Evolutionary conservation across 2,888 invertebrate genomes (phyloP).

Genomic region (Zaprionus bogoriensis): DNA sequence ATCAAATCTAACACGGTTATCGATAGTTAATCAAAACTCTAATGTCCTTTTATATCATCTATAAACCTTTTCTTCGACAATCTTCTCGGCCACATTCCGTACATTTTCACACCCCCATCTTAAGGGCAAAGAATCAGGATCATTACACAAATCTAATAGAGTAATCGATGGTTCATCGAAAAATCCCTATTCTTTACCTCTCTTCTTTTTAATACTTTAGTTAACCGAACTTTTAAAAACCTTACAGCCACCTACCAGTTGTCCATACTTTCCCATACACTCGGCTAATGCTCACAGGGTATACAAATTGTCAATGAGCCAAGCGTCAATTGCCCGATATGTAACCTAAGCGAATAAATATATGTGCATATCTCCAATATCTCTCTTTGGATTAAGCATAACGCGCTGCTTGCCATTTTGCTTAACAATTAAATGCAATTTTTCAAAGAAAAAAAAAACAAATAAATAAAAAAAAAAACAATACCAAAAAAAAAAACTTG

Average conservation of each 20-base stretch:
- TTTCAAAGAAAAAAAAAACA: slow-evolving; percentile 29
- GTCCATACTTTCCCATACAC: neutral
- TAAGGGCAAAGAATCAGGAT: neutral
- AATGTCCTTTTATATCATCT: no score
- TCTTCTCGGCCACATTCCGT: no score
- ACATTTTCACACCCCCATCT: no score
- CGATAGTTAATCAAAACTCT: neutral
- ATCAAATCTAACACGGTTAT: neutral
- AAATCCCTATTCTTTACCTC: neutral
- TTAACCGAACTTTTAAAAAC: no score
- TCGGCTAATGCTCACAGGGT: slow-evolving; percentile 17
- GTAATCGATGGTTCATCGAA: neutral
- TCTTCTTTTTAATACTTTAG: neutral
- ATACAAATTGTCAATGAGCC: slow-evolving; percentile 64
- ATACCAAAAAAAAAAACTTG: slow-evolving; percentile 35
- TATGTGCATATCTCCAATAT: slow-evolving; percentile 24
- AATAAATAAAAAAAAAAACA: slow-evolving; percentile 15
- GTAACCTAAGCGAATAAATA: slow-evolving; percentile 25
- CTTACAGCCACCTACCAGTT: neutral
- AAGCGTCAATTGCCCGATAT: slow-evolving; percentile 40
- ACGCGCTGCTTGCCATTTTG: slow-evolving; percentile 67
- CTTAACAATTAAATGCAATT: slow-evolving; percentile 76
- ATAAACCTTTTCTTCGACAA: no score
- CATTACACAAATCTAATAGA: neutral
- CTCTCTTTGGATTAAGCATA: slow-evolving; percentile 40